phyloP scores from a whole-genome alignment of 2,113 vertebrate species.

The Dasypus novemcinctus region DNA sequence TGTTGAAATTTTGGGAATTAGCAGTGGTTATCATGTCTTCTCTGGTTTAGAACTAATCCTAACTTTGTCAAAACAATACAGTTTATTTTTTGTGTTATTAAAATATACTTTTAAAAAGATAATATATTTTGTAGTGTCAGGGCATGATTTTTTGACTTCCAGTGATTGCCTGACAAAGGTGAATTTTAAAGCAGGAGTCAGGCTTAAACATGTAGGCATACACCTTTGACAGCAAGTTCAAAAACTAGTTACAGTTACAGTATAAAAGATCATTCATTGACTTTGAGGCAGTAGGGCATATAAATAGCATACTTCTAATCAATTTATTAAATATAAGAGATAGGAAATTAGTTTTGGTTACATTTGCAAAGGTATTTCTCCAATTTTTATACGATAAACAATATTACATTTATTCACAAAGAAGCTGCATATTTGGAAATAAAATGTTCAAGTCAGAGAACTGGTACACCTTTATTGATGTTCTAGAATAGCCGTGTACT shows the following conservation, averaged over 20 bases:
- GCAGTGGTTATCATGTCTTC: not conserved
- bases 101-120: not conserved
- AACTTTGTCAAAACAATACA: not conserved
- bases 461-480: not conserved
- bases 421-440: not conserved
- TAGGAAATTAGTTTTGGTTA: not conserved
- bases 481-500: not conserved
- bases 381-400: not conserved
- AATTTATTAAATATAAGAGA: not conserved
- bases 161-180: not conserved
- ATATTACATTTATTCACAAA: not conserved
- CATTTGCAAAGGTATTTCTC: not conserved
- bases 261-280: not conserved
- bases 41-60: not conserved
- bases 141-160: not conserved
- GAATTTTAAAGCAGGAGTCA: conserved; percentile 16
- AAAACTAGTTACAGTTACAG: not conserved
- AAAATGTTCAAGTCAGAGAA: not conserved
- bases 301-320: not conserved
- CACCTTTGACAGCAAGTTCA: not conserved
- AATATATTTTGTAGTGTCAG: not conserved
- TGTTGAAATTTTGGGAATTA: not conserved
- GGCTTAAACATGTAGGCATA: not conserved
- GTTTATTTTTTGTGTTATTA: not conserved
- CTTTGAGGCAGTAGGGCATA: not conserved